Conservation (phyloP, 2,113 vertebrate species). For the Axis porcinus region DNA sequence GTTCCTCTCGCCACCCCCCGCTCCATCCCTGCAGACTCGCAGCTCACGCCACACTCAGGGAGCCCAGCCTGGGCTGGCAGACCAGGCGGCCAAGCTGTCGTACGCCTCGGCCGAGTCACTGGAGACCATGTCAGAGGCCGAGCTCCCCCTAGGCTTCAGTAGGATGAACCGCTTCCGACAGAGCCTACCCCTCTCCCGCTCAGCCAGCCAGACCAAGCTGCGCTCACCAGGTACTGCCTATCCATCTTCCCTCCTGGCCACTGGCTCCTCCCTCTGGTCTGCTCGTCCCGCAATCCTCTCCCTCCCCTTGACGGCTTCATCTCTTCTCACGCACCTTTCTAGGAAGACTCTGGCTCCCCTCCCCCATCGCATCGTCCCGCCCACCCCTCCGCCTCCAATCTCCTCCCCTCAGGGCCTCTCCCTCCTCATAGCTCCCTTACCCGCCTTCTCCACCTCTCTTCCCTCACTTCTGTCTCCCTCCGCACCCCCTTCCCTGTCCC, state of each 20-base stretch:
- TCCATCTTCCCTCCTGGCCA: neutral
- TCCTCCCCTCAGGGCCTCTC: neutral
- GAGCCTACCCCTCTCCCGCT: slow-evolving; percentile 96
- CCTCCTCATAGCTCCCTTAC: neutral
- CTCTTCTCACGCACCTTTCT: neutral
- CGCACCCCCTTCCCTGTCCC: neutral
- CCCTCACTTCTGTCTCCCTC: neutral
- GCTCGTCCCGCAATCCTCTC: neutral
- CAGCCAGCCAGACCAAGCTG: slow-evolving; percentile 97
- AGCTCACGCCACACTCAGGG: slow-evolving; percentile 96
- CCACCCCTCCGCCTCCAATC: neutral
- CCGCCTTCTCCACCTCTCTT: neutral
- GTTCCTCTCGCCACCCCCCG: neutral
- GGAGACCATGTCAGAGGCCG: slow-evolving; percentile 99
- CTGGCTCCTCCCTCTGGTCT: slow-evolving; percentile 33
- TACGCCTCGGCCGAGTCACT: slow-evolving; percentile 96
- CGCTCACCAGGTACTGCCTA: slow-evolving; percentile 90
- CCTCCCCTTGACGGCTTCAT: too few relatives aligned
- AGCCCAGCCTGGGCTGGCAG: slow-evolving; percentile 95
- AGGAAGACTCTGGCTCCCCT: neutral
- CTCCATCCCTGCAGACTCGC: slow-evolving; percentile 85
- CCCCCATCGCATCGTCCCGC: neutral
- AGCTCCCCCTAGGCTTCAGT: slow-evolving; percentile 96
- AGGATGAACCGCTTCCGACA: slow-evolving; percentile 98
- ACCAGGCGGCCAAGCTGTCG: slow-evolving; percentile 96